phyloP scores from a whole-genome alignment of 1,140 invertebrate genomes.

The Tetramorium simillimum region DNA sequence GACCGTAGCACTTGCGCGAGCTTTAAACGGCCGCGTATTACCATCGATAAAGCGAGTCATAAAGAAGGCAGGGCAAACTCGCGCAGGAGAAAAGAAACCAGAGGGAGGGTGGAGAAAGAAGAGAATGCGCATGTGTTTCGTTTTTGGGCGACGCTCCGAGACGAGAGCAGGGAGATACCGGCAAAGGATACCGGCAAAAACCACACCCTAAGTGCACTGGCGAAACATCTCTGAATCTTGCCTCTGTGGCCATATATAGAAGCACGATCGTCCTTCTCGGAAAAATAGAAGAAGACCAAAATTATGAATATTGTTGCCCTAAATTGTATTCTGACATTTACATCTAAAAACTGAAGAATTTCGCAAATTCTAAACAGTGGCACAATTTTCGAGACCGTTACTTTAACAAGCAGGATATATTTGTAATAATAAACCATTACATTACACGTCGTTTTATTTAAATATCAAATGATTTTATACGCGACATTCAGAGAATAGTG shows the following conservation, averaged over 20 bases:
- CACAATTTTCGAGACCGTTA: background rate
- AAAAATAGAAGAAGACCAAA: background rate
- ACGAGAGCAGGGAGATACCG: background rate
- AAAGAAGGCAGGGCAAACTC: slow-evolving; percentile 49
- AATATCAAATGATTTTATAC: background rate
- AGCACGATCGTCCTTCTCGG: background rate
- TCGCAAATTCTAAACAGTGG: background rate
- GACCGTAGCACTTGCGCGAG: slow-evolving; percentile 40
- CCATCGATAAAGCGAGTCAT: slow-evolving; percentile 64
- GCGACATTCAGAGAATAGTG: background rate
- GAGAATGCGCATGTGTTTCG: slow-evolving; percentile 38
- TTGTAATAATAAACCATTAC: background rate
- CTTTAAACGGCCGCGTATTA: slow-evolving; percentile 67
- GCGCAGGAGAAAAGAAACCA: background rate
- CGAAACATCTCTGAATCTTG: slow-evolving; percentile 19
- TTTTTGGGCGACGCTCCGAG: slow-evolving; percentile 16
- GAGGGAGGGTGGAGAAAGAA: slow-evolving; percentile 2
- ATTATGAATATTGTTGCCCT: background rate
- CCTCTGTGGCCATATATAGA: slow-evolving; percentile 3
- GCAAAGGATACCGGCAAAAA: slow-evolving; percentile 11
- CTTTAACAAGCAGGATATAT: background rate
- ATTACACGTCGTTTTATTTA: background rate
- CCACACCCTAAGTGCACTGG: background rate
- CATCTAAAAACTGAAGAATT: background rate
- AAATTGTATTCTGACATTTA: background rate